Conservation (phyloP, 2,888 invertebrate species). For the Nemurella pictetii region DNA sequence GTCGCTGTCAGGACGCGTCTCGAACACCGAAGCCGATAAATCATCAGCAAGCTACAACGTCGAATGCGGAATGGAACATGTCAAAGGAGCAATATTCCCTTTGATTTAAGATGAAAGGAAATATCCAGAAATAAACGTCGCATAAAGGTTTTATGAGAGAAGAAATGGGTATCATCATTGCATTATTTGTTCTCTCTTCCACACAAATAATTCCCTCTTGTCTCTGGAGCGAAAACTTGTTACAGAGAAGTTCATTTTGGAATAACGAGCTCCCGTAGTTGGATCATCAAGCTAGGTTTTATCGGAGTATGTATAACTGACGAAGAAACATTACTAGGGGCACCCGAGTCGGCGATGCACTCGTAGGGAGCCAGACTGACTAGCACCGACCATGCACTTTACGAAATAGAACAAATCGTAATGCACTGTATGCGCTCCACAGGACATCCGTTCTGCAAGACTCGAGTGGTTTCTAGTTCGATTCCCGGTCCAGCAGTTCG, state of each 20-base stretch:
- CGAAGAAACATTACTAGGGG: background rate
- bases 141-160: background rate
- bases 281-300: background rate
- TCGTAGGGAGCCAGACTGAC: background rate
- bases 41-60: background rate
- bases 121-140: background rate
- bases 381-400: background rate
- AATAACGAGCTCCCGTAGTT: background rate
- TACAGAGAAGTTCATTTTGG: background rate
- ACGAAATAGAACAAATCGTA: background rate
- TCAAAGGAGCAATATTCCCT: background rate
- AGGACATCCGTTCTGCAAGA: background rate
- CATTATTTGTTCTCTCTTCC: background rate
- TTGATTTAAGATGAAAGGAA: background rate
- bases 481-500: background rate
- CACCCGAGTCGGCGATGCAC: background rate
- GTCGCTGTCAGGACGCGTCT: background rate
- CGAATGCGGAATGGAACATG: background rate
- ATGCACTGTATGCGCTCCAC: background rate
- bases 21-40: background rate
- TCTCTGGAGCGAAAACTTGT: background rate
- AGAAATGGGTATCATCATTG: background rate
- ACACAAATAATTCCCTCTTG: background rate
- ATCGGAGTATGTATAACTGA: background rate
- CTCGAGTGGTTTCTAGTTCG: background rate